Percentiles rank a stretch among this genome's conserved stretches.
Evolutionary conservation across 2,113 vertebrate genomes (phyloP).

Genomic region (Nipponia nippon): DNA sequence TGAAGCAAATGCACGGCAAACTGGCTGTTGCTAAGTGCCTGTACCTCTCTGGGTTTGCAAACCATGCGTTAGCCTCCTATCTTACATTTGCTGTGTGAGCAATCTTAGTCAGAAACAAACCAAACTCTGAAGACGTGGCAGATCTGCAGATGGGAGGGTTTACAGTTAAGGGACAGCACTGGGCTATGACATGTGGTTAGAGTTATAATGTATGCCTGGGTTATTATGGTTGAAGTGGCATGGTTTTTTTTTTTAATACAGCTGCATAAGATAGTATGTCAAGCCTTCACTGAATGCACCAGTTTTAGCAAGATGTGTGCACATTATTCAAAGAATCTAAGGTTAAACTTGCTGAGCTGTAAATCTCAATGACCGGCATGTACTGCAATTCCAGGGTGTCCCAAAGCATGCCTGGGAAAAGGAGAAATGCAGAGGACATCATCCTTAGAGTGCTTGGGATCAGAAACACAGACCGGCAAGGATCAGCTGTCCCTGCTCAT

Average conservation of each 20-base stretch:
- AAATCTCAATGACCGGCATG: neutral
- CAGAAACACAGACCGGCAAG: neutral
- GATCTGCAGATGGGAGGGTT: slow-evolving; percentile 27
- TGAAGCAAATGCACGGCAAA: neutral
- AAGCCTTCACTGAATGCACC: neutral
- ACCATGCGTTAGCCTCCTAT: accelerated
- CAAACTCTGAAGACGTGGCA: neutral
- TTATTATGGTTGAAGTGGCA: slow-evolving; percentile 4
- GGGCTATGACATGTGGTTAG: slow-evolving; percentile 46
- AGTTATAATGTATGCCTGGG: neutral
- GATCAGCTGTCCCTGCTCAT: neutral
- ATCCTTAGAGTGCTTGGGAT: neutral
- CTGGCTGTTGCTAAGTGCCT: neutral
- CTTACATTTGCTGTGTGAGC: neutral
- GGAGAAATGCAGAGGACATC: neutral
- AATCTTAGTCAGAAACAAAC: neutral
- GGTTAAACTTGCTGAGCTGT: slow-evolving; percentile 34
- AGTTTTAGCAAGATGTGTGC: neutral
- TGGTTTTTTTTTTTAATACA: neutral
- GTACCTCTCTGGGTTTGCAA: neutral
- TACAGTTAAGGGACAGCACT: slow-evolving; percentile 42
- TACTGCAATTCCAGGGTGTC: neutral
- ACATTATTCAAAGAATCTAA: neutral
- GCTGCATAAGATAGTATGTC: neutral
- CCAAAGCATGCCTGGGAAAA: neutral